A percentile compares a stretch with the other conserved stretches of the same genome.
These are phyloP conservation scores for Lathronympha strigana DNA, from an alignment of 2,888 invertebrate genomes.

Conservation along the genomic window DNA sequence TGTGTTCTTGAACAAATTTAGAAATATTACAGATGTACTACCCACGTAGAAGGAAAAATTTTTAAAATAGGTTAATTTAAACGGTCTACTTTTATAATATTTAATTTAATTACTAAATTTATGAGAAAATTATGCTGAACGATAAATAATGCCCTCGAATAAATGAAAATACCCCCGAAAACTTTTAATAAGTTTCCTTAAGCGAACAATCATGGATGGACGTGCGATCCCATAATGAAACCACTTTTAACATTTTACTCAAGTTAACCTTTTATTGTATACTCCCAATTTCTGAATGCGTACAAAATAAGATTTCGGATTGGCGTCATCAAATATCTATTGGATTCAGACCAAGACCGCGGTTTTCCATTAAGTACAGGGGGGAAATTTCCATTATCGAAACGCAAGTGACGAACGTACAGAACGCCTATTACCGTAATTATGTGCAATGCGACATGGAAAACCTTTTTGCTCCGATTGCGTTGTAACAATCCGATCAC, in stretches of 20 bases:
- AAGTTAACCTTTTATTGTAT: constrained; percentile 23
- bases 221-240: constrained; percentile 29
- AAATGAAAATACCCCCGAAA: not conserved
- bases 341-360: constrained; percentile 32
- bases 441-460: constrained; percentile 65
- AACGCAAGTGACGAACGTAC: constrained; percentile 34
- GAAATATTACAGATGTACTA: no score
- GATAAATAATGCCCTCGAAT: no score
- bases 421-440: constrained; percentile 53
- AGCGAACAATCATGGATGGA: constrained; percentile 19
- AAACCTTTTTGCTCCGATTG: constrained; percentile 68
- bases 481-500: constrained; percentile 53
- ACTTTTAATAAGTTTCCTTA: constrained; percentile 31
- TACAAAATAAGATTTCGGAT: constrained; percentile 29
- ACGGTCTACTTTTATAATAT: no score
- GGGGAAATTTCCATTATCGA: constrained; percentile 45
- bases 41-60: no score
- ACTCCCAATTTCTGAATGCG: constrained; percentile 10
- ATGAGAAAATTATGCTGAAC: not conserved
- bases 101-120: not conserved
- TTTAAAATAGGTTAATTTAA: no score
- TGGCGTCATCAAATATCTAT: constrained; percentile 39
- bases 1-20: not conserved
- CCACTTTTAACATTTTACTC: constrained; percentile 32
- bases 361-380: constrained; percentile 38